These are phyloP conservation scores for Cosmia trapezina DNA, from an alignment of 2,888 invertebrate species.

Conservation along the genomic window DNA sequence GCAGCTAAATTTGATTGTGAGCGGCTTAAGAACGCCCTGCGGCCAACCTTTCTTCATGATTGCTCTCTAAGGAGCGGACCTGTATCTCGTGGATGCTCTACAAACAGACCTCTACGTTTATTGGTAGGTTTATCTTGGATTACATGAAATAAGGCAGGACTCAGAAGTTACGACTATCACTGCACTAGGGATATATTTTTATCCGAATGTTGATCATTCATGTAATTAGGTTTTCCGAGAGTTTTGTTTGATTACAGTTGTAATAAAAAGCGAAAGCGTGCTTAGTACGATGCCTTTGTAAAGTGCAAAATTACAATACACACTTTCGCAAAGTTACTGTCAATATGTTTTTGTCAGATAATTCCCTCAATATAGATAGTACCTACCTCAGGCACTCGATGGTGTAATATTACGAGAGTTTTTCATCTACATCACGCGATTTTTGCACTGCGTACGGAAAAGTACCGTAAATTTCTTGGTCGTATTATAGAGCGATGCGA, in stretches of 20 bases:
- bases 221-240: slow-evolving; percentile 19
- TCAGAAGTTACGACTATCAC: slow-evolving; percentile 56
- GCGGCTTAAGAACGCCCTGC: slow-evolving; percentile 74
- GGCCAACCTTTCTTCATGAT: slow-evolving; percentile 77
- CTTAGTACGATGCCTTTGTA: background rate
- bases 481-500: slow-evolving; percentile 52
- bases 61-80: slow-evolving; percentile 69
- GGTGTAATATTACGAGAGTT: slow-evolving; percentile 36
- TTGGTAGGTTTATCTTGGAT: slow-evolving; percentile 63
- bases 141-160: slow-evolving; percentile 55
- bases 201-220: slow-evolving; percentile 31
- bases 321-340: background rate
- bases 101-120: slow-evolving; percentile 59
- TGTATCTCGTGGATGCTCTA: slow-evolving; percentile 62
- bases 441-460: slow-evolving; percentile 43
- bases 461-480: slow-evolving; percentile 44
- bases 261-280: slow-evolving; percentile 9
- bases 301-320: background rate
- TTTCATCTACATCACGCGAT: slow-evolving; percentile 30
- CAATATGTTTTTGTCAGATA: slow-evolving; percentile 3
- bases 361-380: background rate
- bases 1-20: slow-evolving; percentile 80
- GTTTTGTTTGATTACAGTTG: slow-evolving; percentile 17
- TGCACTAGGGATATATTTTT: slow-evolving; percentile 24
- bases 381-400: background rate